These are phyloP conservation scores for Aplochiton taeniatus DNA, from an alignment of 2,797 vertebrate genomes.

Conservation along the genomic window DNA sequence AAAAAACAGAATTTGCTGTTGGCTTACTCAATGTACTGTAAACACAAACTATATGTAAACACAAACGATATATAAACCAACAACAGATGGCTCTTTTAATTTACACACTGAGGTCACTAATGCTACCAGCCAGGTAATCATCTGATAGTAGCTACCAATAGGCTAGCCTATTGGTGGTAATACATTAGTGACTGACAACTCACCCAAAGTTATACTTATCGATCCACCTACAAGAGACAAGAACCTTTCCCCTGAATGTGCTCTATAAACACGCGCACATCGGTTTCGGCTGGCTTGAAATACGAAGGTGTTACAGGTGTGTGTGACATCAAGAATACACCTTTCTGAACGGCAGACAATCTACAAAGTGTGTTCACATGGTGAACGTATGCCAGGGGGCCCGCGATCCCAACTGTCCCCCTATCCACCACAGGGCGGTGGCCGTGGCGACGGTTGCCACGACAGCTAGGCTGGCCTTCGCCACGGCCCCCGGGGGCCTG, in stretches of 20 bases:
- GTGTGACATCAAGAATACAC: slow-evolving; percentile 51
- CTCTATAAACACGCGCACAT: slow-evolving; percentile 8
- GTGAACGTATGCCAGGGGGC: slow-evolving; percentile 61
- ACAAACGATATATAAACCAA: no score
- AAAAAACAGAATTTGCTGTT: neutral
- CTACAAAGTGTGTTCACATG: slow-evolving; percentile 38
- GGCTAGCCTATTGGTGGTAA: no score
- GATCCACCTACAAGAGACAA: no score
- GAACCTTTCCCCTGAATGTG: slow-evolving; percentile 22
- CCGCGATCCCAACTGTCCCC: slow-evolving; percentile 57
- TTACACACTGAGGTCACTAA: no score
- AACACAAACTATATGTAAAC: no score
- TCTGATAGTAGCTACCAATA: no score
- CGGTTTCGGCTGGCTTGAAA: no score
- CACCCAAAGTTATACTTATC: no score
- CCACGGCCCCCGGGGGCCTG: slow-evolving; percentile 84
- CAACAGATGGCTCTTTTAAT: no score
- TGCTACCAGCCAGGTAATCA: no score
- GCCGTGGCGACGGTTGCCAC: slow-evolving; percentile 66
- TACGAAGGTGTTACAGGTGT: slow-evolving; percentile 36
- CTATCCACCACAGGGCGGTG: slow-evolving; percentile 72
- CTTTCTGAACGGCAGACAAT: slow-evolving; percentile 4
- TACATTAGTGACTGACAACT: no score
- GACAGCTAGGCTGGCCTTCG: slow-evolving; percentile 86
- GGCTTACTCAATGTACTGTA: no score